Conservation (phyloP, 2,888 invertebrate genomes). For the Steinernema scapterisci region DNA sequence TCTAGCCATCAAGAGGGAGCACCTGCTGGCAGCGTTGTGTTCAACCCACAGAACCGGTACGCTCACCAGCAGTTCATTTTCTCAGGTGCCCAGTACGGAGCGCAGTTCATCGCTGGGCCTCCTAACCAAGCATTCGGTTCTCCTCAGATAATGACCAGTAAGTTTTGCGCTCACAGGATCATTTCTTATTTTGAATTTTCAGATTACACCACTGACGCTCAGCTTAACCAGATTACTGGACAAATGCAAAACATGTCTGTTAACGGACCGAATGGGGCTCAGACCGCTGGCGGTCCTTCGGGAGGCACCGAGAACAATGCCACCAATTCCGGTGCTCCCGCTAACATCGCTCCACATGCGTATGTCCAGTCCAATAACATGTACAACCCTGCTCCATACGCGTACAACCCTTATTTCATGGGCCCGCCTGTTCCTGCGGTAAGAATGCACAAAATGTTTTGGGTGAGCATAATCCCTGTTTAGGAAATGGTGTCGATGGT, state of each 20-base stretch:
- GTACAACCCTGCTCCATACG: neutral
- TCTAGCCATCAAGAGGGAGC: neutral
- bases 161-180: neutral
- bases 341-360: neutral
- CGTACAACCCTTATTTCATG: conserved; percentile 13
- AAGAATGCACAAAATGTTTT: neutral
- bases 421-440: neutral
- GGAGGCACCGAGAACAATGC: neutral
- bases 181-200: neutral
- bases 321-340: neutral
- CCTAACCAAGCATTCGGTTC: conserved; percentile 10
- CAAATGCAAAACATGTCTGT: conserved; percentile 23
- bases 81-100: neutral
- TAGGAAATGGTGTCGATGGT: conserved; percentile 16
- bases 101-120: neutral
- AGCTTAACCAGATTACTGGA: neutral
- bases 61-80: neutral
- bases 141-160: conserved; percentile 18
- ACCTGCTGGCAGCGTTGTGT: neutral
- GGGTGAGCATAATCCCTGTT: neutral
- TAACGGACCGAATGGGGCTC: conserved; percentile 4
- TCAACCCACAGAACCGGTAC: conserved; percentile 16
- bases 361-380: neutral
- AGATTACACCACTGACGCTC: conserved; percentile 8
- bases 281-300: conserved; percentile 19